Percentiles rank a stretch among this genome's conserved stretches.
Evolutionary conservation across 2,113 vertebrate genomes (phyloP).

Genomic region (Vombatus ursinus): DNA sequence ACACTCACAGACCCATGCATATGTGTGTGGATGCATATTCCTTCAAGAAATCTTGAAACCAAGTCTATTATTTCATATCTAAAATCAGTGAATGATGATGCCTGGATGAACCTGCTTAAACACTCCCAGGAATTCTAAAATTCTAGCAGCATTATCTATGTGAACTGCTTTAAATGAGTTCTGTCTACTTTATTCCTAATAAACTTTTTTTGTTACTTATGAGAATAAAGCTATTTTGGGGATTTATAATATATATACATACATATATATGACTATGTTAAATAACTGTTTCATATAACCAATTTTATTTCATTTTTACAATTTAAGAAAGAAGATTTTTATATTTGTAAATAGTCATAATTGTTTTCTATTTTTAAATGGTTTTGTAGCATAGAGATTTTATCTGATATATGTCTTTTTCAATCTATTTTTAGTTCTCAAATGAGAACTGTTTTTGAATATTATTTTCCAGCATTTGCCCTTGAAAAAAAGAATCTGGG

Average conservation of each 20-base stretch:
- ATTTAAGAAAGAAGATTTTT: background rate
- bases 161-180: background rate
- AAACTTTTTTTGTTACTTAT: background rate
- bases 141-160: background rate
- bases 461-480: background rate
- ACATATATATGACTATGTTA: background rate
- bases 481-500: background rate
- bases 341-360: background rate
- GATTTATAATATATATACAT: too few species aligned
- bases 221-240: background rate
- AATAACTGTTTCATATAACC: background rate
- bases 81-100: background rate
- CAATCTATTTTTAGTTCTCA: background rate
- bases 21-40: too few species aligned
- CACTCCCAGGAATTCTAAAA: background rate
- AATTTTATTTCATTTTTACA: background rate
- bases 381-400: background rate
- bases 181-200: background rate
- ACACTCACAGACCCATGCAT: background rate
- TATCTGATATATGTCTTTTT: background rate
- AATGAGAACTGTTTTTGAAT: background rate
- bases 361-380: background rate
- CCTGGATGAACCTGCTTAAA: background rate
- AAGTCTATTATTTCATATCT: background rate
- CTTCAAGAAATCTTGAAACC: background rate